Base-by-base conservation (phyloP, 2,797 vertebrate genomes). In the Phalanger gymnotis region DNA sequence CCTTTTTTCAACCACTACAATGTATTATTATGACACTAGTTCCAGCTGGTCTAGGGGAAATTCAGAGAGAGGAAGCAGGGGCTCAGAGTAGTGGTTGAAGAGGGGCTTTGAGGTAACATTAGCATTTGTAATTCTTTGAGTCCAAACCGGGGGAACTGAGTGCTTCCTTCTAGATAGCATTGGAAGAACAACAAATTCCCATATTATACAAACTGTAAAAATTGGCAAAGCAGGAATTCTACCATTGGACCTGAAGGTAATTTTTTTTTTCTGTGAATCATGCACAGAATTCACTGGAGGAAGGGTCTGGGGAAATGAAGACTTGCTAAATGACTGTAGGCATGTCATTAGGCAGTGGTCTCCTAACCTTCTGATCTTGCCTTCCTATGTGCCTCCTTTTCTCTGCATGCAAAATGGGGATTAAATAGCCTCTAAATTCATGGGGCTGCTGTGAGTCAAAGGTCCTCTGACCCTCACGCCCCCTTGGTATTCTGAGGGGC, bases 391-490 rank as follows among this genome's bases (percentile, higher is more conserved):
- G 14, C n/a, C 55, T 95, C 57, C 91, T 96, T 93, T 73, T 91
- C 51, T 94, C 94, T 91, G 31, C 19, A 81, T 58, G 51, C 90
- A 54, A 92, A 94, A 93, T 91, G 40, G 51, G 3, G 81, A 28
- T 90, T 91, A 91, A 90, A 91, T 54, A 92, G 51, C 81, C 5
- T 5, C 52, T 56, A 25, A 73, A 56, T 95, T 94, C 52, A 19
- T 30, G 11, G 66, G 87, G 58, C 30, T 1, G 12, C 7, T 87
- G 25, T 87, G 22, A 47, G 25, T 28, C 22, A 47, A 87, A 87
- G 40, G 10, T 87, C 25, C 73, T 87, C 7, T 87, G 22, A 51
- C 7, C 47, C 22, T 73, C 66, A 73, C 6, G 19, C 7, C 3
- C 25, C 25, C 3, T 91, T 53, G 92, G 12, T 47, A 90, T 91